Evolutionary conservation across 2,113 vertebrate genomes (phyloP).

Genomic region (Rissa tridactyla): DNA sequence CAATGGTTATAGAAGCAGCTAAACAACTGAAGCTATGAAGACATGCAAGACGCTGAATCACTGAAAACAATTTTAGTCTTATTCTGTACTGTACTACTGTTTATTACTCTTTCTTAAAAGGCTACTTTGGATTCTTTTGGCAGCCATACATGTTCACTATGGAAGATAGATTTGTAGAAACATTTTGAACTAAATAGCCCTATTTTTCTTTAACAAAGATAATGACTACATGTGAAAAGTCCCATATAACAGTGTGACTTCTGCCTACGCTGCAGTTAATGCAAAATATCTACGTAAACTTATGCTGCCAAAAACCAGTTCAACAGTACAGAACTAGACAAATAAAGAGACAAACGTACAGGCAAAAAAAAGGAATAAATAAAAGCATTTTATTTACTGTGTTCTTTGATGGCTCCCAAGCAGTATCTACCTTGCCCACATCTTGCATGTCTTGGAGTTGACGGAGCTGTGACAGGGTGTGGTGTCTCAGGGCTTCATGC

Average conservation of each 20-base stretch:
- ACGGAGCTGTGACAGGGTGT: slow-evolving; percentile 95
- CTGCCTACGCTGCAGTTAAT: not conserved
- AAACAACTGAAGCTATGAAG: not conserved
- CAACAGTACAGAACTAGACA: slow-evolving; percentile 40
- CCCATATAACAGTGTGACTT: not conserved
- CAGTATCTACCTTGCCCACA: slow-evolving; percentile 96
- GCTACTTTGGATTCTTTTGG: not conserved
- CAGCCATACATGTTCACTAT: not conserved
- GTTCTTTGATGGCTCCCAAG: slow-evolving; percentile 99
- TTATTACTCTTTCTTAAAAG: not conserved
- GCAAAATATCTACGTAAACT: not conserved
- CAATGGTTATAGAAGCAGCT: not conserved
- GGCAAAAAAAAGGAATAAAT: slow-evolving; percentile 21
- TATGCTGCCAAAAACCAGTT: not conserved
- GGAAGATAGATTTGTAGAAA: not conserved
- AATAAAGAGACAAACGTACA: not conserved
- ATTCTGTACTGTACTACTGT: slow-evolving; percentile 36
- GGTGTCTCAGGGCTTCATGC: slow-evolving; percentile 96
- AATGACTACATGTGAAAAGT: not conserved
- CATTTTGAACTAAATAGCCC: not conserved
- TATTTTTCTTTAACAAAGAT: not conserved
- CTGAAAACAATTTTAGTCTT: not conserved
- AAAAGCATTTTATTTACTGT: slow-evolving; percentile 82
- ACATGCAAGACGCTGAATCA: not conserved
- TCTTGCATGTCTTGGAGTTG: slow-evolving; percentile 99